Percentiles rank a stretch among this genome's conserved stretches.
phyloP scores from a whole-genome alignment of 1,140 invertebrate genomes.

The Orchesella cincta region DNA sequence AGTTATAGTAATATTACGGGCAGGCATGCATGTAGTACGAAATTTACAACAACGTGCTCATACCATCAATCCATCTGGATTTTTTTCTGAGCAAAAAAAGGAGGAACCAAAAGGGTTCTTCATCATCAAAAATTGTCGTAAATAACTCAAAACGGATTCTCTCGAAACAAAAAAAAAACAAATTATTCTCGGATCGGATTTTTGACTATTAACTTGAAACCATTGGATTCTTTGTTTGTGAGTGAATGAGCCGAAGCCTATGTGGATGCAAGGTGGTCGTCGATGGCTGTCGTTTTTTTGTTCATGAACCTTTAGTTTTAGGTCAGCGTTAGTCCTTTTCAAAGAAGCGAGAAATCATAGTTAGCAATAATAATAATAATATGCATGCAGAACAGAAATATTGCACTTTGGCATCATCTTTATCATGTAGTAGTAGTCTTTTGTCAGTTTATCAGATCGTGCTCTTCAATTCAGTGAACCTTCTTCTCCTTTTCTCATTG shows the following conservation, averaged over 20 bases:
- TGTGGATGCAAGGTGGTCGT: slow-evolving; percentile 21
- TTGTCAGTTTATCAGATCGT: slow-evolving; percentile 27
- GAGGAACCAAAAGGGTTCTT: slow-evolving; percentile 29
- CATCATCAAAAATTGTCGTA: slow-evolving; percentile 30
- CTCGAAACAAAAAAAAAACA: slow-evolving; percentile 25
- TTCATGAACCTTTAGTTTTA: no score
- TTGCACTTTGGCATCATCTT: no score
- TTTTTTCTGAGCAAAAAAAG: slow-evolving; percentile 33
- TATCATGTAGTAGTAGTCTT: background rate
- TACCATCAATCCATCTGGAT: slow-evolving; percentile 30
- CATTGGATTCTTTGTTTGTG: background rate
- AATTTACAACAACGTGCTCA: slow-evolving; percentile 26
- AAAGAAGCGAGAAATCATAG: background rate
- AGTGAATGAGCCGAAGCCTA: background rate
- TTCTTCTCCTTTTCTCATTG: slow-evolving; percentile 20
- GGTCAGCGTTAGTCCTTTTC: no score
- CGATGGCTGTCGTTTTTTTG: background rate
- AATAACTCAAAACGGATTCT: slow-evolving; percentile 29
- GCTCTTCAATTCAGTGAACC: background rate
- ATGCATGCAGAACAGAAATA: no score
- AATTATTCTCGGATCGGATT: slow-evolving; percentile 19
- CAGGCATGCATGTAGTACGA: slow-evolving; percentile 27
- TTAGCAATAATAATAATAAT: background rate
- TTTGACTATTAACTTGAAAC: slow-evolving; percentile 25
- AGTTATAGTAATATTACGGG: slow-evolving; percentile 28